A percentile compares a stretch with the other conserved stretches of the same genome.
These are phyloP conservation scores for Trichopoda pennipes DNA, from an alignment of 2,888 invertebrate species.

Conservation along the genomic window DNA sequence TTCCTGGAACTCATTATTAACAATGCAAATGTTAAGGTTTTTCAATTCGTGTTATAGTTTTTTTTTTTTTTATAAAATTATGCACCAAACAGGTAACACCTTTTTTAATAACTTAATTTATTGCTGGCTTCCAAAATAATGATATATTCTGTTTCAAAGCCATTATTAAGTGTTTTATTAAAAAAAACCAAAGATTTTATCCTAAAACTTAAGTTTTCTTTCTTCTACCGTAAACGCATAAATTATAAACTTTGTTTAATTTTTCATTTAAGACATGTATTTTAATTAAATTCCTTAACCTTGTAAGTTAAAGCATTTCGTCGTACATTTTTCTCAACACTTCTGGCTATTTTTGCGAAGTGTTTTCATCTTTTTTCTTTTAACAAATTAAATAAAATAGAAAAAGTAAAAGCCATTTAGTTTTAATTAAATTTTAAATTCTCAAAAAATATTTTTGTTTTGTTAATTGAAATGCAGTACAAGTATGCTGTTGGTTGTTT, in stretches of 20 bases:
- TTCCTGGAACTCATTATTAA: not conserved
- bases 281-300: constrained; percentile 42
- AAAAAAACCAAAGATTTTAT: not conserved
- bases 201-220: not conserved
- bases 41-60: constrained; percentile 1
- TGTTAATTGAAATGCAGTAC: constrained; percentile 28
- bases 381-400: not conserved
- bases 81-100: constrained; percentile 49
- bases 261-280: constrained; percentile 11
- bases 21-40: constrained; percentile 54
- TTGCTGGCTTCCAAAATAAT: constrained; percentile 33
- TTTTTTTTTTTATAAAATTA: not conserved
- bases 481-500: not conserved
- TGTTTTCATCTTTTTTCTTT: not conserved
- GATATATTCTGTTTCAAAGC: constrained; percentile 25
- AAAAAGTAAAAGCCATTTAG: not conserved
- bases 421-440: constrained; percentile 43
- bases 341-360: not conserved
- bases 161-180: not conserved
- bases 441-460: constrained; percentile 7
- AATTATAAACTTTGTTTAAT: not conserved
- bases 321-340: not conserved
- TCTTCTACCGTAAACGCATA: not conserved
- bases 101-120: constrained; percentile 70
- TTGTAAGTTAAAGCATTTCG: constrained; percentile 30